Evolutionary conservation across 2,888 invertebrate species (phyloP).

Genomic region (Ennomos quercinarius): DNA sequence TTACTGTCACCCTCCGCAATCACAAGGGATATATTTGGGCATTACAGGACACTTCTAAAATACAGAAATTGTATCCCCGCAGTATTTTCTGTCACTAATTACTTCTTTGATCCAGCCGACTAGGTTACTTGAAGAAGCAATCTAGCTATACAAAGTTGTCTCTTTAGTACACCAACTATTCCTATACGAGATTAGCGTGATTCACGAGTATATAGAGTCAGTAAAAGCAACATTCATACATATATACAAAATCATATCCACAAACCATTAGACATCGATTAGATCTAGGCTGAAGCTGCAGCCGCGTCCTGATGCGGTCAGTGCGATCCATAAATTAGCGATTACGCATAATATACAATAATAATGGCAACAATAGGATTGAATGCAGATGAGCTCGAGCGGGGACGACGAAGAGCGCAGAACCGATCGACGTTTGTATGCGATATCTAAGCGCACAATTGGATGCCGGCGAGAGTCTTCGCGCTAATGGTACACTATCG

Average conservation of each 20-base stretch:
- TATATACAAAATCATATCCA: constrained; percentile 34
- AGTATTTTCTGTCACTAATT: constrained; percentile 20
- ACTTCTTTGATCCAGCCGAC: constrained; percentile 28
- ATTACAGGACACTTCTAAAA: constrained; percentile 41
- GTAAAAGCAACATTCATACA: constrained; percentile 18
- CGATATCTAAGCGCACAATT: constrained; percentile 85
- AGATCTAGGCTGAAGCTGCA: constrained; percentile 55
- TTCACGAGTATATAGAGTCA: neutral
- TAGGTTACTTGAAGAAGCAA: neutral
- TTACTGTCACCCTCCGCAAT: constrained; percentile 68
- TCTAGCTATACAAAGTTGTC: neutral
- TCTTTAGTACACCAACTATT: too few species aligned
- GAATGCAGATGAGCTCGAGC: constrained; percentile 81
- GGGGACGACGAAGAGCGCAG: constrained; percentile 54
- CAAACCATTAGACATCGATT: constrained; percentile 53
- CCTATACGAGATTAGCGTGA: too few species aligned
- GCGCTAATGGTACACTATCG: constrained; percentile 85
- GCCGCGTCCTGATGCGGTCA: constrained; percentile 49
- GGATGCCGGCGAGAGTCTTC: constrained; percentile 83
- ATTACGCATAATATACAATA: constrained; percentile 79
- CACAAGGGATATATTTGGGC: constrained; percentile 45
- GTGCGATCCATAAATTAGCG: constrained; percentile 80
- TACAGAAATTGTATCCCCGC: constrained; percentile 15
- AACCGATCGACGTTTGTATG: constrained; percentile 84
- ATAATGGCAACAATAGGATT: constrained; percentile 84